phyloP scores from a whole-genome alignment of 2,113 vertebrate species.

The Amphiprion percula region DNA sequence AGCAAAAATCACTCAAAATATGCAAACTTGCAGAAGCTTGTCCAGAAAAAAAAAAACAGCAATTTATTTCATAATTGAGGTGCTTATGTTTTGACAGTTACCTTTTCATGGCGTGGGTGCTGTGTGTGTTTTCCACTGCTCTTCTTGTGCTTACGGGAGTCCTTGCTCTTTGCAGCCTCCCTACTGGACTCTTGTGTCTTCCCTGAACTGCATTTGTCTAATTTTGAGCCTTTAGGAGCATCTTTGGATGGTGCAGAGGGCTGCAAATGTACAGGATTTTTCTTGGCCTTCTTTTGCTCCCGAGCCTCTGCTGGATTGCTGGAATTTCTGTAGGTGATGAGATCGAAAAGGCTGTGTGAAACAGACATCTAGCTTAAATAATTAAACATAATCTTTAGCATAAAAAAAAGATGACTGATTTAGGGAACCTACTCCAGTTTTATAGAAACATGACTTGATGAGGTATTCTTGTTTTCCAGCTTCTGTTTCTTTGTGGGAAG shows the following conservation, averaged over 20 bases:
- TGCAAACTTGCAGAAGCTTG: not conserved
- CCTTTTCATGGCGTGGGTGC: constrained; percentile 38
- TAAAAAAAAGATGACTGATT: not conserved
- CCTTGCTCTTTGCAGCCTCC: constrained; percentile 66
- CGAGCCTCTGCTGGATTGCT: constrained; percentile 69
- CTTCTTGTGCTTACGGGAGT: constrained; percentile 84
- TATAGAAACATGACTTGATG: constrained; percentile 51
- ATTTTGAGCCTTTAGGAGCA: constrained; percentile 61
- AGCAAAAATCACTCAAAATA: not conserved
- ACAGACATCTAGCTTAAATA: not conserved
- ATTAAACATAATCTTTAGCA: not conserved
- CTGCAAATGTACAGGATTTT: constrained; percentile 52
- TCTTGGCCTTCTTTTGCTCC: constrained; percentile 78
- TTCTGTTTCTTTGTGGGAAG: constrained; percentile 84
- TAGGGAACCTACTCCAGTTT: constrained; percentile 84
- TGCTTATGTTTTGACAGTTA: constrained; percentile 12
- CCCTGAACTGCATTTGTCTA: constrained; percentile 74
- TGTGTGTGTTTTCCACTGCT: constrained; percentile 74
- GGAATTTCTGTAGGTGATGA: constrained; percentile 71
- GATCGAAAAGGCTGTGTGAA: not conserved
- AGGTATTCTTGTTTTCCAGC: constrained; percentile 77
- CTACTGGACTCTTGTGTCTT: constrained; percentile 57
- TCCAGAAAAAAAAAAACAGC: not conserved
- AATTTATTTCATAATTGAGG: not conserved
- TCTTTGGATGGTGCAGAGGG: constrained; percentile 46